Evolutionary conservation across 2,888 invertebrate genomes (phyloP).

Genomic region (Sminthurinus aureus): DNA sequence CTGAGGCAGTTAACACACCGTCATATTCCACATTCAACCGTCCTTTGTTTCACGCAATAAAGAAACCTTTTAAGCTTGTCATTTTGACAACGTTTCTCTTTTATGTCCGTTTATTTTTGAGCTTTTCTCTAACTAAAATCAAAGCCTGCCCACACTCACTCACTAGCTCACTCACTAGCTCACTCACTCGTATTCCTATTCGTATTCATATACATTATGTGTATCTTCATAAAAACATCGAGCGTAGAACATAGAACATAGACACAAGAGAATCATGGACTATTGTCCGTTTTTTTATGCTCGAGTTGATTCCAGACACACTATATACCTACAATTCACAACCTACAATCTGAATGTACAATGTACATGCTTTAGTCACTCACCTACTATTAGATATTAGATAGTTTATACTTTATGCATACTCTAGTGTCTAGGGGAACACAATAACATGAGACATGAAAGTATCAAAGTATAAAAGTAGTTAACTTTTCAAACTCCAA

Average conservation of each 20-base stretch:
- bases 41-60: neutral
- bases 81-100: neutral
- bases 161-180: too few relatives aligned
- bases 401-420: too few relatives aligned
- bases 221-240: too few relatives aligned
- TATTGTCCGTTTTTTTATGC: slow-evolving; percentile 1
- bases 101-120: neutral
- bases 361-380: too few relatives aligned
- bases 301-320: neutral
- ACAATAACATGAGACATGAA: too few relatives aligned
- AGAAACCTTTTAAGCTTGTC: neutral
- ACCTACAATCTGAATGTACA: too few relatives aligned
- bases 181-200: neutral
- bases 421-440: too few relatives aligned
- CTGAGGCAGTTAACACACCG: slow-evolving; percentile 1
- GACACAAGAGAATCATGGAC: neutral
- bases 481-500: too few relatives aligned
- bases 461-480: too few relatives aligned
- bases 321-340: neutral
- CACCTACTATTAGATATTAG: too few relatives aligned
- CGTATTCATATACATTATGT: too few relatives aligned
- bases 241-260: too few relatives aligned
- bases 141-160: slow-evolving; percentile 8
- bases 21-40: neutral
- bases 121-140: slow-evolving; percentile 7